Base-by-base conservation (phyloP, 2,888 invertebrate species). In the Pyrochroa serraticornis region DNA sequence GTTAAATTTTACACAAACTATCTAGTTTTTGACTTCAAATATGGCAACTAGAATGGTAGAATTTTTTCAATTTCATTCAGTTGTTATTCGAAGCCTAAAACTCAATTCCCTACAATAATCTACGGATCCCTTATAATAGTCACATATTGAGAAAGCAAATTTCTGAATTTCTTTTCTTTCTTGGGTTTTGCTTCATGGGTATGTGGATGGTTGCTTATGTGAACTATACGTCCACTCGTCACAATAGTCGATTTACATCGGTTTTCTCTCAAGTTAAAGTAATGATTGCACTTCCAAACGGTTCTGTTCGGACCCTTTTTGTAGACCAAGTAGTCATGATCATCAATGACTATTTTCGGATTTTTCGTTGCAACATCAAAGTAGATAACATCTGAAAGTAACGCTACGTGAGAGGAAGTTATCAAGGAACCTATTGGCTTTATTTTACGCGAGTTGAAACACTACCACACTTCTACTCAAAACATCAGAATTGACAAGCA, bases 291-390 rank as follows among this genome's bases (percentile, higher is more conserved):
- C 50, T 67, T 71, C 73, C 73, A 73, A 6, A 71, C 60, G 0
- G 73, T 73, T 55, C 69, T 69, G 30, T 70, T 67, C 1, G 46
- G 10, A 32, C 71, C 69, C 44, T 71, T 73, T 36, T 67, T 51
- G 50, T 69, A 68, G 30, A 73, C 68, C 22, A 71, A 54, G 41
- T 71, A 73, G 37, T 67, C 64, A 56, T 71, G 62, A 43, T 69
- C 65, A 53, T 72, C 71, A 6, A 73, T 61, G 6, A 73, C 68
- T 8, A 73, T 71, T 59, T 72, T 73, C 32, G 73, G 73, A 54
- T 73, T 71, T 54, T 72, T 73, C 30, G 71, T 73, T 2, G 69
- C 73, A 43, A 70, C 64, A 38, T 71, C 71, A 54, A 72, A 72
- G 56, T 71, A 71, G 42, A 72, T 69, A 10, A 63, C 48, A 52